phyloP scores from a whole-genome alignment of 2,888 invertebrate species.

The Trissonchulus latispiculum region DNA sequence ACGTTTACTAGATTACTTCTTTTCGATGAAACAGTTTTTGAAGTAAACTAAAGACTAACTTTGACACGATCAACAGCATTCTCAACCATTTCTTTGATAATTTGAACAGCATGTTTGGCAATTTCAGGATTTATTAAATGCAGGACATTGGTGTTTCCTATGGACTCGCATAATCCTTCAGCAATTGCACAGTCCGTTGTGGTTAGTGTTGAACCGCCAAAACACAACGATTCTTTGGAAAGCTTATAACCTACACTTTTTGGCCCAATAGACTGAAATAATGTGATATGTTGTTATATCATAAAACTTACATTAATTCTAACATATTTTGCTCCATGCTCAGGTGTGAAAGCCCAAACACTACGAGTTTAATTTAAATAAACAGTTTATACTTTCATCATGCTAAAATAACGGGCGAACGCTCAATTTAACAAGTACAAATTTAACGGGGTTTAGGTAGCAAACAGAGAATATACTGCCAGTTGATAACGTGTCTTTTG shows the following conservation, averaged over 20 bases:
- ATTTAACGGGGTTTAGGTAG: no score
- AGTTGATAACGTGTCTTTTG: no score
- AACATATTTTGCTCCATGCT: no score
- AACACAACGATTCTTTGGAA: conserved; percentile 34
- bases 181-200: conserved; percentile 43
- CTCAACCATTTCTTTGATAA: conserved; percentile 34
- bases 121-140: conserved; percentile 29
- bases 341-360: no score
- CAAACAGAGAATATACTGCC: no score
- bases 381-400: no score
- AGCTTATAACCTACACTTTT: conserved; percentile 41
- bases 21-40: neutral
- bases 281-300: no score
- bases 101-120: conserved; percentile 29
- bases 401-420: no score
- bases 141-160: conserved; percentile 25
- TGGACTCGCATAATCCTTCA: conserved; percentile 29
- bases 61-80: conserved; percentile 38
- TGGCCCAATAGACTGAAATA: conserved; percentile 35
- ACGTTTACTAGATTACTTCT: no score
- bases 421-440: no score
- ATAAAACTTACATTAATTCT: no score
- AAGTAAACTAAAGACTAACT: conserved; percentile 20
- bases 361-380: no score
- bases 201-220: conserved; percentile 34